Evolutionary conservation across 92 coral and sea anemone species (phyloP).

Genomic region (Epizoanthus rinbou): DNA sequence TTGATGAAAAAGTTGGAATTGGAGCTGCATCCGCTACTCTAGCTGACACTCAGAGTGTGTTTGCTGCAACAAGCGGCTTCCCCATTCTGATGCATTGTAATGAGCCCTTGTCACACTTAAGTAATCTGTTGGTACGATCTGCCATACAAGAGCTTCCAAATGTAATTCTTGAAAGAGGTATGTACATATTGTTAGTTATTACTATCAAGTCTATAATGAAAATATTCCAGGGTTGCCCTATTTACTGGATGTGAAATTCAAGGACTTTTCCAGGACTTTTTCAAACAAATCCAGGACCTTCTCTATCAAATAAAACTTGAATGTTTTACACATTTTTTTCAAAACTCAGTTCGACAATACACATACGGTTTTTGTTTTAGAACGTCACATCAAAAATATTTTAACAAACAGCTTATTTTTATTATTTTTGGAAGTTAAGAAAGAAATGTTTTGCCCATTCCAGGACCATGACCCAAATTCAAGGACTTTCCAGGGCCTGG

Average conservation of each 20-base stretch:
- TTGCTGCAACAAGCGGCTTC: constrained; percentile 19
- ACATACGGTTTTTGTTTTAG: too few species aligned
- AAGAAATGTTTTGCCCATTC: too few species aligned
- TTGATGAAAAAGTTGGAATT: neutral
- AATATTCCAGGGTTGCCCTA: neutral
- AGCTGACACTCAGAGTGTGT: constrained; percentile 20
- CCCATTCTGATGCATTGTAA: neutral
- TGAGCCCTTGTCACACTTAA: neutral
- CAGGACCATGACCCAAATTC: too few species aligned
- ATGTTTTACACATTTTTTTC: too few species aligned
- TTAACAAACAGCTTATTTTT: too few species aligned
- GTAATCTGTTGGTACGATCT: neutral
- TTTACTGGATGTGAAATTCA: neutral
- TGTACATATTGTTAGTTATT: neutral
- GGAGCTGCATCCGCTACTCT: constrained; percentile 8
- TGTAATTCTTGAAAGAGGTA: neutral
- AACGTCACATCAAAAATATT: too few species aligned
- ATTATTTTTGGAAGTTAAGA: too few species aligned
- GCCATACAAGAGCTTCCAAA: constrained; percentile 5
- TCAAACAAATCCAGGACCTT: too few species aligned
- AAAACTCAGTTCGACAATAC: too few species aligned
- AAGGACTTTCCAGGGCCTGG: too few species aligned
- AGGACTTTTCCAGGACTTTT: too few species aligned
- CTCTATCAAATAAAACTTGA: too few species aligned
- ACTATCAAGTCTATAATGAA: neutral